Evolutionary conservation across 2,797 vertebrate genomes (phyloP), one percentile per base, ranked within the genome.

Genomic region (Sardinella longiceps): DNA sequence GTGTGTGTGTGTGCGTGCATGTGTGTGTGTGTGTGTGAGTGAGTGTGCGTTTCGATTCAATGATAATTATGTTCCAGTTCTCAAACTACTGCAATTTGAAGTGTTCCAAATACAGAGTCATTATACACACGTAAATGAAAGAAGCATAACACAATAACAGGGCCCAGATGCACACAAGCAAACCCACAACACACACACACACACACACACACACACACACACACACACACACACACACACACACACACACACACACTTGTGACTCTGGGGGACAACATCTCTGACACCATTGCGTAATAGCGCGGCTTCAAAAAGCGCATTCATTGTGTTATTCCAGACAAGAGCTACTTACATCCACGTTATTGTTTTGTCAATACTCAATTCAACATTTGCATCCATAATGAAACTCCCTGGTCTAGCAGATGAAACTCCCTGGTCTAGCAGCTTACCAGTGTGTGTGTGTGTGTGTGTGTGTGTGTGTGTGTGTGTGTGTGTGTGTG

Each of bases 51-150:
- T 63, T 82, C 77, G 81, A 80, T 84, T 58, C 63, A 87, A 89
- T 85, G 86, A 88, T 84, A 43, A 81, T 84, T 84, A 86, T 88
- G 88, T 87, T 87, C 48, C 80, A 84, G 84, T 48, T 48, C 15
- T 84, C 80, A 87, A 77, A 84, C 82, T 37, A 70, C 66, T 70
- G 66, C 66, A 70, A 83, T 84, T 83, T 50, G 82, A 82, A 87
- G 84, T 85, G 85, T 85, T 83, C n/a, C 43, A 30, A 84, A 85
- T n/a, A 80, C 56, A 80, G 56, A 74, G 70, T 43, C 70, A 77
- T 77, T 77, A 77, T 77, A 33, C 45, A 37, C 45, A 81, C n/a
- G 14, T 15, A 43, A 77, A 77, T 77, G 33, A 77, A 77, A 43
- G 20, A 39, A 39, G 18, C 37, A 77, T 53, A 53, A 53, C 51